Conservation (phyloP, 2,888 invertebrate genomes). For the Polymixis lichenea region DNA sequence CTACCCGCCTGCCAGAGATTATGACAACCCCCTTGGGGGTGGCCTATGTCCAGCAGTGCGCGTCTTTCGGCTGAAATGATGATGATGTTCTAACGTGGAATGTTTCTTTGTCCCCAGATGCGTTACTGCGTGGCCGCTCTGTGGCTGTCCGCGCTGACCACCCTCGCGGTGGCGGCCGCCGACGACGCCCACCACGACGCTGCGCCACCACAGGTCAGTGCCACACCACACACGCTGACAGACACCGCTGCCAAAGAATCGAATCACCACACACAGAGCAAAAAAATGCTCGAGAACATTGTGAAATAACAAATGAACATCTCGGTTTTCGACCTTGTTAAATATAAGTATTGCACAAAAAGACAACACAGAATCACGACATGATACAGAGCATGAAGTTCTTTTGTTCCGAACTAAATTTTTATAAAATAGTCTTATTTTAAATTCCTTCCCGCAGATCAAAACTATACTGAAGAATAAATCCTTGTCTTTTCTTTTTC, state of each 20-base stretch:
- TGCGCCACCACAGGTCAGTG: constrained; percentile 76
- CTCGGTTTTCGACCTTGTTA: not conserved
- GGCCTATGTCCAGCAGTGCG: too few relatives aligned
- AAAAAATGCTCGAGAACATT: not conserved
- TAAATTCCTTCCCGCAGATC: not conserved
- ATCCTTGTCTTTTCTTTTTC: not conserved
- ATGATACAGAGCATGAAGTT: not conserved
- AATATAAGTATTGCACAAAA: not conserved
- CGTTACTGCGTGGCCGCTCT: constrained; percentile 84
- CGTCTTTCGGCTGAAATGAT: too few relatives aligned
- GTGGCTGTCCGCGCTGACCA: constrained; percentile 85
- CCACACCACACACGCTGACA: not conserved
- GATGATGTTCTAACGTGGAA: not conserved
- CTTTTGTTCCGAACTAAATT: not conserved
- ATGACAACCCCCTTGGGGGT: too few relatives aligned
- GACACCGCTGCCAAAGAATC: not conserved
- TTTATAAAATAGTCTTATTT: not conserved
- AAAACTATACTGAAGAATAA: not conserved
- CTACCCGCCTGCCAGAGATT: too few relatives aligned
- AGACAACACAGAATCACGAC: not conserved
- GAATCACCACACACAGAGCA: not conserved
- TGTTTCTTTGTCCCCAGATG: constrained; percentile 77
- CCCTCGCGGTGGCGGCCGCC: constrained; percentile 80
- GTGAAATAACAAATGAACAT: not conserved
- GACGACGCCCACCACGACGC: constrained; percentile 76